Conservation (phyloP, 2,888 invertebrate species). For the Unio pictorum region DNA sequence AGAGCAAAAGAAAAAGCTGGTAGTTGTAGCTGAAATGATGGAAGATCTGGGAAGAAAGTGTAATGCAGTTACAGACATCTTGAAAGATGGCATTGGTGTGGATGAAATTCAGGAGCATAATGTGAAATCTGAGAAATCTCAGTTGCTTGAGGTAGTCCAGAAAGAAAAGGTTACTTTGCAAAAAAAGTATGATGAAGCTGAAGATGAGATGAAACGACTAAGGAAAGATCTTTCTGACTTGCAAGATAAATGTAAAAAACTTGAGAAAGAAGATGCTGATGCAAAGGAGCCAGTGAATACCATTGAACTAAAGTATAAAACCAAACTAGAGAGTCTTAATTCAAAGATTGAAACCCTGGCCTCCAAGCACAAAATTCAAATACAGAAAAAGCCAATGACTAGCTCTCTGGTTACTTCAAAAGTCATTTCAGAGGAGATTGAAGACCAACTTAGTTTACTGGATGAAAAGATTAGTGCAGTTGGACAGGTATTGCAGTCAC, state of each 20-base stretch:
- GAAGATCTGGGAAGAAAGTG: slow-evolving; percentile 53
- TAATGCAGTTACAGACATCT: slow-evolving; percentile 46
- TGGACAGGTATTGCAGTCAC: slow-evolving; percentile 43
- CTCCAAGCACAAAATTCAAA: slow-evolving; percentile 18
- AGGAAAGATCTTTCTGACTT: slow-evolving; percentile 48
- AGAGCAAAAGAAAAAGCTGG: slow-evolving; percentile 27
- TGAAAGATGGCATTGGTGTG: slow-evolving; percentile 41
- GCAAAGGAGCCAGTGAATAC: slow-evolving; percentile 74
- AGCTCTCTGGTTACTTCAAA: slow-evolving; percentile 3
- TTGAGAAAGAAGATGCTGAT: slow-evolving; percentile 44
- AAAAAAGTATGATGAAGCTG: slow-evolving; percentile 50
- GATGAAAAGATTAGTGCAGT: slow-evolving; percentile 50
- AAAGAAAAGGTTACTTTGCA: slow-evolving; percentile 44
- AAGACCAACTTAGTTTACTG: slow-evolving; percentile 48
- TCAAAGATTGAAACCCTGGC: slow-evolving; percentile 88
- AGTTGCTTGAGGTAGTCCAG: slow-evolving; percentile 10
- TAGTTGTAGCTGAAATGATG: slow-evolving; percentile 43
- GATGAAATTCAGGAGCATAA: slow-evolving; percentile 10
- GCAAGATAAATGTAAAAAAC: slow-evolving; percentile 38
- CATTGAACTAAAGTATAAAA: slow-evolving; percentile 75
- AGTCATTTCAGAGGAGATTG: slow-evolving; percentile 42
- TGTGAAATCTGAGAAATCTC: slow-evolving; percentile 13
- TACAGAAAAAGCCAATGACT: slow-evolving; percentile 8
- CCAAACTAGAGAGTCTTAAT: slow-evolving; percentile 84
- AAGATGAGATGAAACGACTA: slow-evolving; percentile 49